Percentiles rank a stretch among this genome's conserved stretches.
Conservation (phyloP, 2,888 invertebrate species). For the Apantesis nais region DNA sequence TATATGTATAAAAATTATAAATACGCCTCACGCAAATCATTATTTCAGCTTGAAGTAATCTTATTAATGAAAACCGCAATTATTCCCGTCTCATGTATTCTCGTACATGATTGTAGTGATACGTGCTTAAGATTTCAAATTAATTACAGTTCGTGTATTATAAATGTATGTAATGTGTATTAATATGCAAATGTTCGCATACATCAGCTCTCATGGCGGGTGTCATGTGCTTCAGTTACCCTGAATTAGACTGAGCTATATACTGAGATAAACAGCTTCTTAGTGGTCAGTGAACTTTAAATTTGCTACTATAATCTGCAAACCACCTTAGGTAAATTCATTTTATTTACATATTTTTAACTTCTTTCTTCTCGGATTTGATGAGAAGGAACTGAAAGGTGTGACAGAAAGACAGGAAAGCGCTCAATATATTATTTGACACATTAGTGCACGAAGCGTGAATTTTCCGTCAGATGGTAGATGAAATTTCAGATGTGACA, state of each 20-base stretch:
- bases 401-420: no score
- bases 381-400: no score
- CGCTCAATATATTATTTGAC: no score
- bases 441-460: no score
- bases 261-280: background rate
- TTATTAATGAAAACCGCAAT: background rate
- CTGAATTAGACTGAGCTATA: slow-evolving; percentile 26
- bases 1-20: background rate
- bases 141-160: slow-evolving; percentile 24
- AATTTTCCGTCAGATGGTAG: no score
- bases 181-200: slow-evolving; percentile 38
- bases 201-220: slow-evolving; percentile 30
- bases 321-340: no score
- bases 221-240: slow-evolving; percentile 29
- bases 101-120: background rate
- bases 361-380: no score
- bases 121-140: slow-evolving; percentile 9
- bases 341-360: no score
- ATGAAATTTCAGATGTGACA: no score
- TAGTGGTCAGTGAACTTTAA: background rate
- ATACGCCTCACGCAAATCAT: background rate
- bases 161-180: slow-evolving; percentile 32
- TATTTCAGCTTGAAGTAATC: background rate
- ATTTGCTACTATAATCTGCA: slow-evolving; percentile 25
- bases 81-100: background rate